Evolutionary conservation across 1,140 invertebrate species (phyloP), one percentile per base, ranked within the genome.

Genomic region (Brachionus rubens): DNA sequence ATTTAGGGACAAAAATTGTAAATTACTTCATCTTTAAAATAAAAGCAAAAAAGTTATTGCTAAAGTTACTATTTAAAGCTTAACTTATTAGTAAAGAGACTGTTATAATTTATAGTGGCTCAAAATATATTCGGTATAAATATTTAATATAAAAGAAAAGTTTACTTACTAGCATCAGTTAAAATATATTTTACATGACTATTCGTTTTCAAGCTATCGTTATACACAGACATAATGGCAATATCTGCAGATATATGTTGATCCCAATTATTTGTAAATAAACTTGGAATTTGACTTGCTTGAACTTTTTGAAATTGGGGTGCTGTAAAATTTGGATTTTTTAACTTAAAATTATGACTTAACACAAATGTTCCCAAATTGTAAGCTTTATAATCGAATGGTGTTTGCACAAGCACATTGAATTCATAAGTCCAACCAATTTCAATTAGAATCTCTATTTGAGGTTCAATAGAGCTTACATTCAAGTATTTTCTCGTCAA

Each of bases 311-410:
- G 46, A 72, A n/a, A 50, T 46, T 21, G 19, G 1, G 65, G 65
- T n/a, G 28, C 14, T 1, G 21, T 46, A 26, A 48, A 70, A 70
- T 50, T 24, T 24, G 7, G 12, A n/a, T n/a, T n/a, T 50, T 24
- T 48, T 12, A 72, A n/a, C 14, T 48, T 16, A 72, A 21, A 72
- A 28, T 26, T 48, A 12, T 65, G 19, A 26, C 40, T 65, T 3
- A 72, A 7, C 10, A 72, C 16, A 72, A 28, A 72, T 14, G 68
- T 40, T 14, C 68, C 68, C 9, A 72, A 21, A 54, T 72, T 36
- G 41, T 30, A 50, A 2, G 68, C n/a, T 21, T 54, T 30, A 14
- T 21, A 14, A 40, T 72, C 68, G 33, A 72, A 54, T 14, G 68
- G 68, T 28, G 9, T 72, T 30, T 72, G 68, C 19, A 72, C 50